Percentiles rank a stretch among this genome's conserved stretches.
phyloP scores from a whole-genome alignment of 2,797 vertebrate genomes.

The Megaceryle alcyon region DNA sequence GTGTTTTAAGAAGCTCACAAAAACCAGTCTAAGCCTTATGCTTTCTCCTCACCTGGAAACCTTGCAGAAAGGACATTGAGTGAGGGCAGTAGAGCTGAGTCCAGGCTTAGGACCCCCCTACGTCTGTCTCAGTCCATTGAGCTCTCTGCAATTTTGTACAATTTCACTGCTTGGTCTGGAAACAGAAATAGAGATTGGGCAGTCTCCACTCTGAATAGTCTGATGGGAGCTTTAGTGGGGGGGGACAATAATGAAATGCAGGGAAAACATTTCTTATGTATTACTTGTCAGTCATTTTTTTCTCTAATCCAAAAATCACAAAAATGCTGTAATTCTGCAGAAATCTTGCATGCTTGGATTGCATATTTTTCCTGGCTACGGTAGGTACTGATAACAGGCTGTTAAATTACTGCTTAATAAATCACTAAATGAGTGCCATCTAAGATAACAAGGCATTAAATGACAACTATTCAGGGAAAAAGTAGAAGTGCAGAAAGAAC shows the following conservation, averaged over 20 bases:
- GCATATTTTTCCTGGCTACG: neutral
- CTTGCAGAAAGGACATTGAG: neutral
- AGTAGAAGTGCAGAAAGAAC: constrained; percentile 29
- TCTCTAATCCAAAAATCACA: constrained; percentile 34
- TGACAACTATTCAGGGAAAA: constrained; percentile 3
- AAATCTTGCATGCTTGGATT: neutral
- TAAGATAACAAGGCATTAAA: constrained; percentile 59
- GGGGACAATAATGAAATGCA: neutral
- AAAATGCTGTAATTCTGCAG: constrained; percentile 19
- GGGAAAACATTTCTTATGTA: constrained; percentile 3
- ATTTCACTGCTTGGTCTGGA: neutral
- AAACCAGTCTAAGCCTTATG: neutral
- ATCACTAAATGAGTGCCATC: constrained; percentile 55
- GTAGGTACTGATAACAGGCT: constrained; percentile 41
- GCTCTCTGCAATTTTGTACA: neutral
- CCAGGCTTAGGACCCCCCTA: neutral
- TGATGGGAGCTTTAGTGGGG: neutral
- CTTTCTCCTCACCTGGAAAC: neutral
- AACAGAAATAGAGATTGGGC: neutral
- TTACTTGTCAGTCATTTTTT: neutral
- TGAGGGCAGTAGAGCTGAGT: neutral
- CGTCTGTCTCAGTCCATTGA: neutral
- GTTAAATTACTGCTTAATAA: constrained; percentile 65
- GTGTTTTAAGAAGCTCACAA: neutral
- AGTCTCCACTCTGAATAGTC: neutral